These are phyloP conservation scores for Platichthys flesus DNA, from an alignment of 2,113 vertebrate species.

Conservation along the genomic window DNA sequence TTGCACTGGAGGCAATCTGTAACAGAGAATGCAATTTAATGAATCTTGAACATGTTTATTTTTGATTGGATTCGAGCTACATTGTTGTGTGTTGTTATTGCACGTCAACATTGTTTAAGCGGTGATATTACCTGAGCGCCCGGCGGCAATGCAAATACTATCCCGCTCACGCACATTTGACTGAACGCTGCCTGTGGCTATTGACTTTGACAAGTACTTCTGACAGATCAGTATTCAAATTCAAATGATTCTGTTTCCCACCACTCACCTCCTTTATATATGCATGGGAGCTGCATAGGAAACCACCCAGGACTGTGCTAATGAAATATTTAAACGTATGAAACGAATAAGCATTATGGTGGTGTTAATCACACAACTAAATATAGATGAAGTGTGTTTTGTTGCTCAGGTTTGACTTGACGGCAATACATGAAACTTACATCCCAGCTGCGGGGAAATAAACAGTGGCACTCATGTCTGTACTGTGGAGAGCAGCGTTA, in stretches of 20 bases:
- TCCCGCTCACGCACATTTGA: conserved; percentile 22
- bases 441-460: background rate
- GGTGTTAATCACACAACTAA: conserved; percentile 68
- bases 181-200: conserved; percentile 36
- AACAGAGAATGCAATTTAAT: conserved; percentile 59
- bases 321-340: conserved; percentile 64
- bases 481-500: background rate
- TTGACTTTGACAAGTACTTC: conserved; percentile 41
- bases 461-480: conserved; percentile 15
- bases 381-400: conserved; percentile 55
- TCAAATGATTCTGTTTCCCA: conserved; percentile 46
- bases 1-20: conserved; percentile 62
- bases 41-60: conserved; percentile 60
- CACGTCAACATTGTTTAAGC: conserved; percentile 59
- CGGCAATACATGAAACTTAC: conserved; percentile 28
- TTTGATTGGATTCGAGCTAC: conserved; percentile 58
- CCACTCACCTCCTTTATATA: conserved; percentile 21
- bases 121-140: conserved; percentile 58
- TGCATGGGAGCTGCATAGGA: conserved; percentile 30
- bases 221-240: conserved; percentile 46
- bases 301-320: conserved; percentile 29
- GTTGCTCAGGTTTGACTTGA: conserved; percentile 38
- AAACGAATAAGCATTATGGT: conserved; percentile 36
- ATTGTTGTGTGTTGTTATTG: conserved; percentile 54
- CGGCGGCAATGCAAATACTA: conserved; percentile 37